Base-by-base conservation (phyloP, 2,888 invertebrate genomes). In the Leptura quadrifasciata region DNA sequence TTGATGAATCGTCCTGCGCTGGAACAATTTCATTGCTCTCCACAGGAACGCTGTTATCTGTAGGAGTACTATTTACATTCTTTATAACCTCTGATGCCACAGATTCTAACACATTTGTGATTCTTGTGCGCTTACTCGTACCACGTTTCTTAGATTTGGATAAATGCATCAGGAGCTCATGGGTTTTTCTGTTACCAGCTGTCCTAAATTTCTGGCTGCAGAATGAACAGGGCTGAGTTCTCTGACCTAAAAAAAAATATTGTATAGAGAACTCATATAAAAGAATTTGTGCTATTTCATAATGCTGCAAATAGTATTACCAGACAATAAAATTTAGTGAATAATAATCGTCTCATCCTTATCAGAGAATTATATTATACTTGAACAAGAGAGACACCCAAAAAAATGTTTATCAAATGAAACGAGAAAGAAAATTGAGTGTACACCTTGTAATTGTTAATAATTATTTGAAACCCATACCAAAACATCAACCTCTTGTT, bases 201-300 rank as follows among this genome's bases (percentile, higher is more conserved):
- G 94, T 94, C 52, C 94, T 89, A 86, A 94, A 94, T 75, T 90
- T 89, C 77, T 90, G 88, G n/a, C 91, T 90, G 86, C 94, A 94
- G 73, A 91, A 88, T 0, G 89, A 89, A 93, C 86, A 86, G 8
- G 78, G 72, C 72, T 83, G 77, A 10, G 83, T 83, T 76, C 81
- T 81, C 6, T 75, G 79, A 10, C 83, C 85, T 84, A 63, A 64
- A 80, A 79, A 24, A 4, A 31, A 20, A 17, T 31, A 52, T 58
- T 31, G 3, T 20, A 31, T 6, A 31, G 0, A 31, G 27, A 24
- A 3, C 2, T 24, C 24, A 24, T 60, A n/a, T n/a, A n/a, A n/a
- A n/a, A n/a, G n/a, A n/a, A n/a, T n/a, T n/a, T n/a, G n/a, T n/a
- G n/a, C n/a, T n/a, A n/a, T n/a, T n/a, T n/a, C n/a, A n/a, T n/a